Evolutionary conservation across 1,140 invertebrate genomes (phyloP).

Genomic region (Papilio polyxenes): DNA sequence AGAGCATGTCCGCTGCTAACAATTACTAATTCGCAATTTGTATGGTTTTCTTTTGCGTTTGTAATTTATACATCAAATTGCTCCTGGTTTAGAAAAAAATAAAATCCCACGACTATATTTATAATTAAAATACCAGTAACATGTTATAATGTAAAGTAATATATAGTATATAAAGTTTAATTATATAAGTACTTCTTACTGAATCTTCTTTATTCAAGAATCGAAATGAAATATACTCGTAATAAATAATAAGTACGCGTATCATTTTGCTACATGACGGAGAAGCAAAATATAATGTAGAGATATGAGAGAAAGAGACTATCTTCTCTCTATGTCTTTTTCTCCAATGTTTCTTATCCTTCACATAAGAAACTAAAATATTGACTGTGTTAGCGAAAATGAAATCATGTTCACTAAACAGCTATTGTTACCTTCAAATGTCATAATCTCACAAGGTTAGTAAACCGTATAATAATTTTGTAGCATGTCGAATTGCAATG

Average conservation of each 20-base stretch:
- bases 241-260: too few species aligned
- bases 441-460: neutral
- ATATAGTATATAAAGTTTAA: too few species aligned
- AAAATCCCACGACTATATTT: neutral
- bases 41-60: constrained; percentile 2
- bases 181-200: too few species aligned
- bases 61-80: neutral
- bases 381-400: too few species aligned
- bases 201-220: too few species aligned
- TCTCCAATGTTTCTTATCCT: too few species aligned
- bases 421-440: neutral
- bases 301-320: neutral
- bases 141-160: neutral
- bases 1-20: constrained; percentile 22
- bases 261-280: neutral
- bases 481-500: constrained; percentile 41
- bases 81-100: neutral
- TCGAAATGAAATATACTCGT: too few species aligned
- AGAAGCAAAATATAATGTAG: neutral
- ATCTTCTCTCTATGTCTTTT: too few species aligned
- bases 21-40: constrained; percentile 9
- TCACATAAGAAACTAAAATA: too few species aligned
- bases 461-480: constrained; percentile 24
- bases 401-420: constrained; percentile 1
- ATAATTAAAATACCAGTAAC: neutral